Evolutionary conservation across 2,888 invertebrate species (phyloP).

Genomic region (Acrobasis suavella): DNA sequence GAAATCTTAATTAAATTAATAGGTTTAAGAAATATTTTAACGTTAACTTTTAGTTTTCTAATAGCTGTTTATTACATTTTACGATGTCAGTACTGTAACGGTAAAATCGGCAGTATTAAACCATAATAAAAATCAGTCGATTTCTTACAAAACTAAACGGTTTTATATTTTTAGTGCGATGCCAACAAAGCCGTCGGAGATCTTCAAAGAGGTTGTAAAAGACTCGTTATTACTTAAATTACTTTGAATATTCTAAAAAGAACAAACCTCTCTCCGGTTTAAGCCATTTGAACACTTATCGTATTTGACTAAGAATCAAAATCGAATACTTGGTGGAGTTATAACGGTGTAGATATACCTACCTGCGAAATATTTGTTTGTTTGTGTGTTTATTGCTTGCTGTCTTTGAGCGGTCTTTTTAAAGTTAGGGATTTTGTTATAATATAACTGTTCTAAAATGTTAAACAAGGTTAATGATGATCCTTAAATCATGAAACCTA

Average conservation of each 20-base stretch:
- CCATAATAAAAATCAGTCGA: conserved; percentile 49
- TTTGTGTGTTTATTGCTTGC: conserved; percentile 8
- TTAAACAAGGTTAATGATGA: neutral
- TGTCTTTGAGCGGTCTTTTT: conserved; percentile 19
- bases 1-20: conserved; percentile 4
- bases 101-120: conserved; percentile 42
- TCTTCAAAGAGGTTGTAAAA: conserved; percentile 59
- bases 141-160: conserved; percentile 42
- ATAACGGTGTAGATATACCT: conserved; percentile 5
- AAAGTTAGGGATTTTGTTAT: conserved; percentile 27
- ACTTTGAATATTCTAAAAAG: conserved; percentile 34
- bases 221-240: conserved; percentile 55
- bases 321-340: neutral
- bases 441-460: neutral
- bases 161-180: conserved; percentile 51
- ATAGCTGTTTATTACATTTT: conserved; percentile 23
- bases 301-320: neutral
- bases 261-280: conserved; percentile 24
- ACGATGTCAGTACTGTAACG: conserved; percentile 39
- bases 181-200: conserved; percentile 52
- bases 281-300: conserved; percentile 10
- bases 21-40: neutral
- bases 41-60: neutral
- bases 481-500: neutral
- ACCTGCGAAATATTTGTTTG: conserved; percentile 20